Evolutionary conservation across 2,888 invertebrate genomes (phyloP).

Genomic region (Nephrotoma appendiculata): DNA sequence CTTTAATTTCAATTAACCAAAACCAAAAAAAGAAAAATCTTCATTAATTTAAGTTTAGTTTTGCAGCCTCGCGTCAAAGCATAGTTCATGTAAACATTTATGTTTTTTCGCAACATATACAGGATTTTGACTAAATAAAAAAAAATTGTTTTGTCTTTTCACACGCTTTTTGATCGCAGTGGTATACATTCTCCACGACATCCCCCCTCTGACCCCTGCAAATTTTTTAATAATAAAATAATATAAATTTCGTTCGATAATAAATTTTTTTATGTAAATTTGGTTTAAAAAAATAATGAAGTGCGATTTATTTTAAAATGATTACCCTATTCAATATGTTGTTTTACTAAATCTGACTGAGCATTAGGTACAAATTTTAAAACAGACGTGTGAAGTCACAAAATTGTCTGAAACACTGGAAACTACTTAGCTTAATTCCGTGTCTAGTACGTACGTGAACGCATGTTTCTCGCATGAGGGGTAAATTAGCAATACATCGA

Average conservation of each 20-base stretch:
- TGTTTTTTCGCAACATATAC: background rate
- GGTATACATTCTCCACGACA: slow-evolving; percentile 46
- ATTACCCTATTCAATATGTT: too few species aligned
- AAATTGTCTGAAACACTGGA: too few species aligned
- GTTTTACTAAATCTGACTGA: background rate
- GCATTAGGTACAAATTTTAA: background rate
- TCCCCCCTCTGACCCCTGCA: slow-evolving; percentile 32
- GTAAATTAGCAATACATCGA: too few species aligned
- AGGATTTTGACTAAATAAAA: background rate
- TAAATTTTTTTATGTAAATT: background rate
- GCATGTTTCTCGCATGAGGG: too few species aligned
- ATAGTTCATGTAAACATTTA: background rate
- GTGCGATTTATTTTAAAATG: background rate
- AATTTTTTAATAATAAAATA: slow-evolving; percentile 19
- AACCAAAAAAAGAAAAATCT: background rate
- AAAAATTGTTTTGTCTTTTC: slow-evolving; percentile 15
- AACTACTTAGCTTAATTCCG: too few species aligned
- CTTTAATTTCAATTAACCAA: background rate
- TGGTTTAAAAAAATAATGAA: background rate
- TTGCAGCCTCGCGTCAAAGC: background rate
- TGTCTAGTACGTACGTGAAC: too few species aligned
- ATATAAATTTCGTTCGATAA: slow-evolving; percentile 14
- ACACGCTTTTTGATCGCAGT: slow-evolving; percentile 42
- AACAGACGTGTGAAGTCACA: background rate
- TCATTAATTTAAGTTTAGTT: background rate